Percentiles rank a stretch among this genome's conserved stretches.
These are phyloP conservation scores for Chroicocephalus ridibundus DNA, from an alignment of 2,113 vertebrate species.

Conservation along the genomic window DNA sequence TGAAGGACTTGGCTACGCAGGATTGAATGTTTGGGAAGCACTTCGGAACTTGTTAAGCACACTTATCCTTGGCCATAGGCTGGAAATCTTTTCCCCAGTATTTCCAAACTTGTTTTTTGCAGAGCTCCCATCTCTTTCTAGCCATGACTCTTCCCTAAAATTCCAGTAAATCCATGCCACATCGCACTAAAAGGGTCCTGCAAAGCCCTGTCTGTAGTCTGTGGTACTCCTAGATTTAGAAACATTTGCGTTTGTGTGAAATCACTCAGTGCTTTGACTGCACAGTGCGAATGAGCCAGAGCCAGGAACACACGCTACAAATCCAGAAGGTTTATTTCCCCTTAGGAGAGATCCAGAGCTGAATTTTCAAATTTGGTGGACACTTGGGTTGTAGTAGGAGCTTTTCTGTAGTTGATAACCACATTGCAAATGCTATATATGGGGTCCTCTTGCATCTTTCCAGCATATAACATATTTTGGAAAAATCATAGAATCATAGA, in stretches of 20 bases:
- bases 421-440: fast-evolving
- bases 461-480: not conserved
- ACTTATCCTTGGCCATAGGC: not conserved
- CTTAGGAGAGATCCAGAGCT: not conserved
- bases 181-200: not conserved
- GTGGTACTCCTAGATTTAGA: not conserved
- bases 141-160: not conserved
- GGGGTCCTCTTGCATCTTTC: not conserved
- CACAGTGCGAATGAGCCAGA: not conserved
- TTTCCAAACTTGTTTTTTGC: not conserved
- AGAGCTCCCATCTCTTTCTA: not conserved
- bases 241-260: not conserved
- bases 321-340: not conserved
- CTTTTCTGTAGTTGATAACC: not conserved
- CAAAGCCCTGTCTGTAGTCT: not conserved
- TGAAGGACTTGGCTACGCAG: not conserved
- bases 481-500: not conserved
- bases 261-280: not conserved
- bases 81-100: not conserved
- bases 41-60: not conserved
- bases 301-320: not conserved
- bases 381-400: not conserved
- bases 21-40: not conserved
- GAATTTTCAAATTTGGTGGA: not conserved
- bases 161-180: not conserved